Evolutionary conservation across 2,113 vertebrate species (phyloP), one percentile per base, ranked within the genome.

Genomic region (Leptodactylus fuscus): DNA sequence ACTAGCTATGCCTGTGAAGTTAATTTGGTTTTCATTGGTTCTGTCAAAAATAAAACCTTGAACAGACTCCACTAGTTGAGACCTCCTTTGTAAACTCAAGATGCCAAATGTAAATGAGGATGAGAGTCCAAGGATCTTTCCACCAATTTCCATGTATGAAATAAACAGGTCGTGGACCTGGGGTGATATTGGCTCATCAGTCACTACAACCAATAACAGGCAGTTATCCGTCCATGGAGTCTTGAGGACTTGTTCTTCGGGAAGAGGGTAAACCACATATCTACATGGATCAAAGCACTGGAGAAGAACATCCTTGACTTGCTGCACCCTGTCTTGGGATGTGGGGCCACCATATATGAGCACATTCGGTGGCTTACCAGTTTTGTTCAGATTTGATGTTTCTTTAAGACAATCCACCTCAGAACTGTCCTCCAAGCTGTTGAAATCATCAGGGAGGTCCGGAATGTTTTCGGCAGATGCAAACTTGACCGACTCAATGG

Each of bases 191-290:
- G 91, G 38, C 9, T 95, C 88, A 3, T 91, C 80, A 0, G 94
- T 90, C 38, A 94, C 97, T 15, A 98, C 80, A 1, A 99, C 92
- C 90, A 99, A 80, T 7, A 99, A 91, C 81, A 92, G 62, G 2
- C 95, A 90, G 85, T 93, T 97, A 69, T 98, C 96, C 5, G 89
- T 0, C 98, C 98, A 99, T 0, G 97, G 98, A n/a, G 94, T 96
- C 0, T 82, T 91, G 48, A 95, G 90, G 1, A 93, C 95, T 0
- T 95, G 95, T 9, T 96, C 92, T 1, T 93, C 93, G 0, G 4
- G 87, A 74, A 99, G 92, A 0, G 88, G 95, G 87, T 99, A 99
- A 1, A 99, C 82, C 0, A 91, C 83, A 41, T 97, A 97, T 83
- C 92, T 88, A 46, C 96, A 94, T 0, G 86, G 51, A 86, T 94